Base-by-base conservation (phyloP, 2,113 vertebrate genomes). In the Pelodiscus sinensis region DNA sequence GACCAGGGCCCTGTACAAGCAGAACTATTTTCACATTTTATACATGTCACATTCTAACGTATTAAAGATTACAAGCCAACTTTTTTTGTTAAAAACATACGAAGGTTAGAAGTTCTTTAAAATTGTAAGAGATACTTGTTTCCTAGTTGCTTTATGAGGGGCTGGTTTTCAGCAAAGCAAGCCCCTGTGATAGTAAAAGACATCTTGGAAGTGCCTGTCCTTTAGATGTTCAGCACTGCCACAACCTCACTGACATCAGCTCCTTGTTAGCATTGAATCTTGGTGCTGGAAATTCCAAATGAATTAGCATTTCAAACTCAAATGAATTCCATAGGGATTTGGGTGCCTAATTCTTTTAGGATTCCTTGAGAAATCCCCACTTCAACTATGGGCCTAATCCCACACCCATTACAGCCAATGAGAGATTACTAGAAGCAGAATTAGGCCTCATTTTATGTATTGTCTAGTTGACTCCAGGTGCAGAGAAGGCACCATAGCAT, bases 31-130 rank as follows among this genome's bases (percentile, higher is more conserved):
- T 71, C 65, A 9, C 7, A 35, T 71, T 71, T 71, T 35, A 71
- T 19, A 21, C 65, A 68, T 8, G 9, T 31, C 60, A 31, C 27
- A 29, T 31, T 62, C 68, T 22, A 73, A 50, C 22, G 12, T 22
- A 44, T 12, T 35, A 7, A 79, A 86, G 78, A 29, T 51, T 0
- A 2, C 3, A 0, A 73, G 56, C 68, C 8, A 0, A 19, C 2
- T 50, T 79, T n/a, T 78, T 5, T 7, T 13, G 35, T 35, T 54
- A 21, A 24, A 71, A 65, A 56, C 88, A 50, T 8, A 22, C 0
- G 6, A 94, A 8, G 18, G 68, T 31, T 68, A 75, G 68, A 21
- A 12, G 6, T 29, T 0, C 19, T 57, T 54, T 6, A 0, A 0
- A 0, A 31, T 44, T 44, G 44, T 56, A 9, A 85, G 55, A 31